Base-by-base conservation (phyloP, 2,797 vertebrate genomes). In the Lacerta viridis region DNA sequence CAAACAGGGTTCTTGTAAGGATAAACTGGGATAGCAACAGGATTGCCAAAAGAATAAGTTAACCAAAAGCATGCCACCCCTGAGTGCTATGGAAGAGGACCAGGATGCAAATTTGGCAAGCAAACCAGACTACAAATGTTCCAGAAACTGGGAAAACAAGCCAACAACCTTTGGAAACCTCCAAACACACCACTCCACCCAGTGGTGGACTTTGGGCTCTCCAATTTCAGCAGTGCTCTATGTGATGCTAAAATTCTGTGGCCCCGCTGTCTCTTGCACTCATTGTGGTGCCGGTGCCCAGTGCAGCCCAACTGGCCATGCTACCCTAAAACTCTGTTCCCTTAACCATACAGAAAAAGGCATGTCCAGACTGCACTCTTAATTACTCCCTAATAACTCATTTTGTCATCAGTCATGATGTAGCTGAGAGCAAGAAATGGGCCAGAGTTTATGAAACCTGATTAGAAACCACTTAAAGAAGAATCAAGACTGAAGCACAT, bases 401-500 rank as follows among this genome's bases (percentile, higher is more conserved):
- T 89, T 90, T 68, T 86, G 2, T 88, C 23, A 50, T 25, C 2
- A 64, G 1, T 0, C 0, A 15, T 69, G 83, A 1, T 86, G 87
- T 85, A 83, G 29, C 41, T 25, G 61, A 17, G 25, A 69, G 27
- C 25, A 83, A 46, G 86, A 75, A 80, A 90, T 71, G 50, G 9
- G 7, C 25, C 1, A 85, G 0, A 87, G 3, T 68, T 85, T 33
- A 6, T 10, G 84, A 85, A 87, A 92, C 55, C 15, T 88, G 68
- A 85, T 92, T 91, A 90, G 7, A 85, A 23, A 87, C 0, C 2
- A 59, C 36, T 85, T 15, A 50, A 85, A 64, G 7, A 43, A 36
- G 25, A 91, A 92, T 88, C 29, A 87, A 88, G 89, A 8, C 0
- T 23, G 9, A 88, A 7, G 25, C 85, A 80, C 33, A 81, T 8